Percentiles rank a stretch among this genome's conserved stretches.
phyloP scores from a whole-genome alignment of 2,797 vertebrate genomes.

The Xenopus petersii region DNA sequence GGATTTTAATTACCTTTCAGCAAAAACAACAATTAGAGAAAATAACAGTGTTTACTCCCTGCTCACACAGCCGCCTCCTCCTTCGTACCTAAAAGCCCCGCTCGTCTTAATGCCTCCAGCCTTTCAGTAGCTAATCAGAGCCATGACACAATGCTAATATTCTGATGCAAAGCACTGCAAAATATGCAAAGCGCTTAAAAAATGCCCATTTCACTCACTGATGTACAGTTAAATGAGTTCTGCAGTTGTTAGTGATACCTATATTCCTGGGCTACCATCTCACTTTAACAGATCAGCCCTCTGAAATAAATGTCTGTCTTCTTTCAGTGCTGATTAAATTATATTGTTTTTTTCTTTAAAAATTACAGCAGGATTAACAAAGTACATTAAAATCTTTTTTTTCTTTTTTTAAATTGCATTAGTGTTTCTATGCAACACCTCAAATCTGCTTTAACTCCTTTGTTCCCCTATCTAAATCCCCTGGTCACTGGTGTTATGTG shows the following conservation, averaged over 20 bases:
- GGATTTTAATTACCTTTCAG: slow-evolving; percentile 80
- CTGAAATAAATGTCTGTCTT: no score
- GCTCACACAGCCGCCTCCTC: slow-evolving; percentile 15
- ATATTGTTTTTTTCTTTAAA: no score
- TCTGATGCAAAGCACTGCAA: slow-evolving; percentile 4
- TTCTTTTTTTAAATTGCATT: no score
- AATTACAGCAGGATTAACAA: no score
- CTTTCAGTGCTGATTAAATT: no score
- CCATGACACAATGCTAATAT: slow-evolving; percentile 28
- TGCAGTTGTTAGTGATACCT: background rate
- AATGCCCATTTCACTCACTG: background rate
- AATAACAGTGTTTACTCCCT: slow-evolving; percentile 66
- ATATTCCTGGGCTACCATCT: background rate
- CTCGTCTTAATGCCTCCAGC: slow-evolving; percentile 22
- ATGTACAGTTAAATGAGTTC: background rate
- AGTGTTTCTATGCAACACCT: no score
- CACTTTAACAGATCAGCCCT: background rate
- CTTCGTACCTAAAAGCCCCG: slow-evolving; percentile 13
- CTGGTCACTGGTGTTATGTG: no score
- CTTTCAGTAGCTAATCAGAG: slow-evolving; percentile 33
- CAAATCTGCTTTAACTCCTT: no score
- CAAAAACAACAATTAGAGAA: slow-evolving; percentile 80
- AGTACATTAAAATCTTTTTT: no score
- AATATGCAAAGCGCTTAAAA: background rate
- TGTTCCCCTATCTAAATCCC: no score